Evolutionary conservation across 2,797 vertebrate species (phyloP), one percentile per base, ranked within the genome.

Genomic region (Gambusia yucatana): DNA sequence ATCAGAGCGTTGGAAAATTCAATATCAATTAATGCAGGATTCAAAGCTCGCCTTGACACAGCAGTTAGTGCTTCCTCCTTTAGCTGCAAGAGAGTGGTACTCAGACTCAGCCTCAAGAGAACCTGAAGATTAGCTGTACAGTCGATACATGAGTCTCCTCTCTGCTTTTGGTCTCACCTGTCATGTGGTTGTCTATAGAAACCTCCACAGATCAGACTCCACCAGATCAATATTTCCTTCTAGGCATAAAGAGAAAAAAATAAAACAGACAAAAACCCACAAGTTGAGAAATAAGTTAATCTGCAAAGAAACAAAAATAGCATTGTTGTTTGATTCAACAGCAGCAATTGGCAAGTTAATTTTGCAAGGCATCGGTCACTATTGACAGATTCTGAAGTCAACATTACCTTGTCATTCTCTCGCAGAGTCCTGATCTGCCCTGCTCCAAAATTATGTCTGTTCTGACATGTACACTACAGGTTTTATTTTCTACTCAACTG

Each of bases 21-120:
- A 87, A 92, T 92, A 94, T 89, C 90, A 93, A 91, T 94, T 91
- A 92, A 91, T 87, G 86, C 71, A 59, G 84, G 74, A 83, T 73
- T 89, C 77, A 82, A 77, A 87, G 89, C 74, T 69, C 0, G 25
- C 82, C 75, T 88, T 87, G 88, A 92, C 90, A 86, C 77, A 87
- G 81, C 82, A 83, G 83, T 92, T 89, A 92, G 86, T 72, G 79
- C 86, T 88, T 88, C 80, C 84, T 80, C 82, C 84, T 89, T 77
- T 79, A 85, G 83, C 77, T 79, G 82, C n/a, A 69, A 81, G 81
- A 82, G 73, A 84, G 75, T 78, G 78, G 79, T 80, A 87, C 85
- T 90, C 65, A 72, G 76, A 73, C 76, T 82, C 52, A 73, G 77
- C 74, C 92, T 63, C 78, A 0, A 69, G 88, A 86, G 89, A 90